Conservation (phyloP, 2,888 invertebrate genomes). For the Synergus japonicus region DNA sequence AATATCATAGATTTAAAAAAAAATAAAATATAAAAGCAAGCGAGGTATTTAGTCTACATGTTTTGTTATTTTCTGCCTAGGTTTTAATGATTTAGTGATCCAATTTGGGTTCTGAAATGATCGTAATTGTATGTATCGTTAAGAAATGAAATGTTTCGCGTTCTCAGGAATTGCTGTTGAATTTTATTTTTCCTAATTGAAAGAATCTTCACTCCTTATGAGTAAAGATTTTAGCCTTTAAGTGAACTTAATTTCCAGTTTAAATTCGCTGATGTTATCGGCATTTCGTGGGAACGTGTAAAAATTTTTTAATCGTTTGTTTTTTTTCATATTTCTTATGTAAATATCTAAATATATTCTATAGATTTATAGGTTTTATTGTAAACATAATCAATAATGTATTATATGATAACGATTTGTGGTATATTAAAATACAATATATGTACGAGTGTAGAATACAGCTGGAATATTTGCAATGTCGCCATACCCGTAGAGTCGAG, state of each 20-base stretch:
- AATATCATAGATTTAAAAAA: slow-evolving; percentile 37
- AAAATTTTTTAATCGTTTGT: slow-evolving; percentile 54
- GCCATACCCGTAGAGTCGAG: slow-evolving; percentile 17
- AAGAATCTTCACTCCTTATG: not conserved
- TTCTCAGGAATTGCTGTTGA: slow-evolving; percentile 52
- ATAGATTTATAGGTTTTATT: slow-evolving; percentile 72
- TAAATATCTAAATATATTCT: slow-evolving; percentile 74
- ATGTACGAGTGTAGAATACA: slow-evolving; percentile 52
- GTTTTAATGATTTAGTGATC: slow-evolving; percentile 52
- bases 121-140: slow-evolving; percentile 39
- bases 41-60: slow-evolving; percentile 49
- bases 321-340: slow-evolving; percentile 68
- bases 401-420: slow-evolving; percentile 74
- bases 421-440: slow-evolving; percentile 69
- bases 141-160: slow-evolving; percentile 51
- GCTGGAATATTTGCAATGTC: slow-evolving; percentile 41
- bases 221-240: not conserved
- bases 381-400: slow-evolving; percentile 75
- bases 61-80: slow-evolving; percentile 52
- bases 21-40: slow-evolving; percentile 40
- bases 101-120: slow-evolving; percentile 57
- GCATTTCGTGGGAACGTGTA: slow-evolving; percentile 60
- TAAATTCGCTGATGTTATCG: slow-evolving; percentile 50
- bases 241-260: slow-evolving; percentile 1
- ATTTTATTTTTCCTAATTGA: not conserved